Conservation (phyloP, 2,113 vertebrate genomes). For the Taurulus bubalis region DNA sequence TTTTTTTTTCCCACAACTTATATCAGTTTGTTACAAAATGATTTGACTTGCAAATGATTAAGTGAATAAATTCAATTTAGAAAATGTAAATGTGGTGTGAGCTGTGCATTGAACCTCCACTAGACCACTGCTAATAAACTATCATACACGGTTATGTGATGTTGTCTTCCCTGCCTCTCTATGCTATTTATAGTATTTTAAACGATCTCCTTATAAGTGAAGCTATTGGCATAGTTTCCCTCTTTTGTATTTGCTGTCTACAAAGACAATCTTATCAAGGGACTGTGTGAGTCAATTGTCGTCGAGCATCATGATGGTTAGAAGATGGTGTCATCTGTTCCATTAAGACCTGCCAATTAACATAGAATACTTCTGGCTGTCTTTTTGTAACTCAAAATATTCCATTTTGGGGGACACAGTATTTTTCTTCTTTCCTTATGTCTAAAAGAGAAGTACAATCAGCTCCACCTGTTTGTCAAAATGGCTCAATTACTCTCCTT, state of each 20-base stretch:
- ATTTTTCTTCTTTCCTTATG: not conserved
- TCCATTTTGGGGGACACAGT: not conserved
- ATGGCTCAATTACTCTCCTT: constrained; percentile 21
- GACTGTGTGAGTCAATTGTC: not conserved
- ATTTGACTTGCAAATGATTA: not conserved
- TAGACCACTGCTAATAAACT: not conserved
- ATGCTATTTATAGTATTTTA: not conserved
- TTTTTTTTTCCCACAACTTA: not conserved
- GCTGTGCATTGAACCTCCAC: not conserved
- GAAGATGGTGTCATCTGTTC: not conserved
- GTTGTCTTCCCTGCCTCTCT: not conserved
- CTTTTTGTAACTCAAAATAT: not conserved
- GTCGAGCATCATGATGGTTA: not conserved
- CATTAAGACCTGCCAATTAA: not conserved
- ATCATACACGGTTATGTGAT: not conserved
- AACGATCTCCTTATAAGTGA: not conserved
- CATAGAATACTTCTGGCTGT: not conserved
- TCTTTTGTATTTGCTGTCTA: not conserved
- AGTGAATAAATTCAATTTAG: not conserved
- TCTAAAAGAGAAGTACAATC: not conserved
- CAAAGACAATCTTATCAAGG: not conserved
- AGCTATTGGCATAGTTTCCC: not conserved
- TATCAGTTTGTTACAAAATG: not conserved
- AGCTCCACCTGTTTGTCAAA: constrained; percentile 17
- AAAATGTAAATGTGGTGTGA: not conserved